phyloP scores from a whole-genome alignment of 2,797 vertebrate genomes.

The Anomalospiza imberbis region DNA sequence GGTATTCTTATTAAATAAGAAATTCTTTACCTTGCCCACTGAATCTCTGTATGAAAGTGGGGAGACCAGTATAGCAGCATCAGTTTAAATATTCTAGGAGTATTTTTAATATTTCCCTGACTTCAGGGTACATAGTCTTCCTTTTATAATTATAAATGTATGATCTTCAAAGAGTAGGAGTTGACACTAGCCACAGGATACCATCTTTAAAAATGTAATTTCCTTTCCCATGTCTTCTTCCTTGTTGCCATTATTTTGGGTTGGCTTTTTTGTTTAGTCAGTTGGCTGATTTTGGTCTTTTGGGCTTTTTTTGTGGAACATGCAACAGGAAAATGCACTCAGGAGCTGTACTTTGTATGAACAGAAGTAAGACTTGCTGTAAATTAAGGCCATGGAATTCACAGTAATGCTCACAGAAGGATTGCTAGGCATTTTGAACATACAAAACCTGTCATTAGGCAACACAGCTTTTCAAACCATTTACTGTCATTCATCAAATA shows the following conservation, averaged over 20 bases:
- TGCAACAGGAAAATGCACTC: constrained; percentile 24
- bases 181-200: neutral
- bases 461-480: neutral
- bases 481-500: neutral
- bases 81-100: neutral
- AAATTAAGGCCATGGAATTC: constrained; percentile 46
- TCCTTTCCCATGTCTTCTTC: constrained; percentile 14
- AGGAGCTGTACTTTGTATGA: constrained; percentile 35
- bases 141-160: constrained; percentile 15
- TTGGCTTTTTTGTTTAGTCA: neutral
- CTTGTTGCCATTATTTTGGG: neutral
- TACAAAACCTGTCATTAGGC: constrained; percentile 21
- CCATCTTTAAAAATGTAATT: constrained; percentile 14
- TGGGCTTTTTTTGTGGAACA: neutral
- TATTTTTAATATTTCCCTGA: neutral
- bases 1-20: neutral
- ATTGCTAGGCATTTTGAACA: constrained; percentile 18
- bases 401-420: constrained; percentile 43
- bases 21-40: neutral
- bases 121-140: constrained; percentile 4
- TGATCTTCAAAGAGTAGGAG: neutral
- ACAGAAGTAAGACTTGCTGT: constrained; percentile 32
- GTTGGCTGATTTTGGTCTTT: neutral
- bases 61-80: neutral
- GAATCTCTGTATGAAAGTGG: neutral